These are phyloP conservation scores for Timandra comae DNA, from an alignment of 2,888 invertebrate genomes.

Conservation along the genomic window DNA sequence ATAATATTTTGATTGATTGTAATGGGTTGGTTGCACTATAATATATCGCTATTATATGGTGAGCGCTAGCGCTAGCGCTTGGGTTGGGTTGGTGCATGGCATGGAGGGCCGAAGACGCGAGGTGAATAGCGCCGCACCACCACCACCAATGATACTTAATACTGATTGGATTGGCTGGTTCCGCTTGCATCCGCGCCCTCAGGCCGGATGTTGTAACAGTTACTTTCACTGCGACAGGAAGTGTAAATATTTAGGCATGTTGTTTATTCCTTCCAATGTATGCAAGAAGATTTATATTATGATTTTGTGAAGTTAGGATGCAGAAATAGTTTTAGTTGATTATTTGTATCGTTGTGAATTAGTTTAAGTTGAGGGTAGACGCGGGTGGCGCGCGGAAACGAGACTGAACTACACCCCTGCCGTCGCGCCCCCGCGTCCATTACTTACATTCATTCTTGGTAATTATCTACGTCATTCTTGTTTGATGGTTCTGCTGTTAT, in stretches of 20 bases:
- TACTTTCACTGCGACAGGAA: constrained; percentile 52
- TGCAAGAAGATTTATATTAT: constrained; percentile 59
- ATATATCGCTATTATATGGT: background rate
- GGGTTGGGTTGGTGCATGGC: no score
- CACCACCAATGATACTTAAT: constrained; percentile 1
- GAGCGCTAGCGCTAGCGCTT: no score
- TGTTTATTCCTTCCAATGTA: constrained; percentile 65
- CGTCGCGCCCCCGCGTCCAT: constrained; percentile 50
- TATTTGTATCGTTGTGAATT: constrained; percentile 72
- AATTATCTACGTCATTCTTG: constrained; percentile 57
- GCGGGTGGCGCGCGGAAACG: constrained; percentile 58
- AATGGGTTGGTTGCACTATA: constrained; percentile 6
- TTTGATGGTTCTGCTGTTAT: constrained; percentile 67
- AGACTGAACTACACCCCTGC: constrained; percentile 72
- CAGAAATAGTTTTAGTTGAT: constrained; percentile 73
- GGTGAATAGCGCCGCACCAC: no score
- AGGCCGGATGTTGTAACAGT: constrained; percentile 23
- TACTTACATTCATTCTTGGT: constrained; percentile 62
- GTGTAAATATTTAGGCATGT: constrained; percentile 60
- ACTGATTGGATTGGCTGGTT: constrained; percentile 31
- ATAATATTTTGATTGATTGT: constrained; percentile 13
- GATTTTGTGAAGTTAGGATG: constrained; percentile 59
- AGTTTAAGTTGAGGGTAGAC: constrained; percentile 62
- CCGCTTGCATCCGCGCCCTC: constrained; percentile 42
- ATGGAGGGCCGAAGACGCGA: background rate